A percentile compares a stretch with the other conserved stretches of the same genome.
These are phyloP conservation scores for Lordiphosa fenestrarum DNA, from an alignment of 2,888 invertebrate species.

Conservation along the genomic window DNA sequence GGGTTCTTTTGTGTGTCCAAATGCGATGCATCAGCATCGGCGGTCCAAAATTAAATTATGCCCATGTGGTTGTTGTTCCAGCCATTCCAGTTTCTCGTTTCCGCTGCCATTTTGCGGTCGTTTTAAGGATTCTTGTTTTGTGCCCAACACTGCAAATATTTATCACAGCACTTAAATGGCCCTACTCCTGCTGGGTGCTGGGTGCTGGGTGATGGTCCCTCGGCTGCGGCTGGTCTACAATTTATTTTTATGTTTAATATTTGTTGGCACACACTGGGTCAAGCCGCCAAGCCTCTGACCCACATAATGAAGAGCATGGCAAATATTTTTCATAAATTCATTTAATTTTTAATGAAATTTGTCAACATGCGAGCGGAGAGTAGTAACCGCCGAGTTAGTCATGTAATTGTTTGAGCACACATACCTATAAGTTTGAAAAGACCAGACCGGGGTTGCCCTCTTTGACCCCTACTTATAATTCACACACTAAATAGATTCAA, in stretches of 20 bases:
- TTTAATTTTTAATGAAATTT: conserved; percentile 39
- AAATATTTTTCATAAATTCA: conserved; percentile 33
- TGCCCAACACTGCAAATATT: no score
- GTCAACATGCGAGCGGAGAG: conserved; percentile 3
- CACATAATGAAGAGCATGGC: conserved; percentile 4
- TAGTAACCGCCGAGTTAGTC: conserved; percentile 5
- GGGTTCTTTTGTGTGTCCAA: conserved; percentile 46
- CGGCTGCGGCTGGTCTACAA: conserved; percentile 17
- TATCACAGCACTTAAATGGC: conserved; percentile 14
- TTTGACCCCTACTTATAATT: no score
- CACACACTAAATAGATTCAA: no score
- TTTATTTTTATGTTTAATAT: conserved; percentile 26
- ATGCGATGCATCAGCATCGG: conserved; percentile 53
- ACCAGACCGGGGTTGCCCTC: no score
- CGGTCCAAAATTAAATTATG: conserved; percentile 9
- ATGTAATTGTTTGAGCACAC: conserved; percentile 1
- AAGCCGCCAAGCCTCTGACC: conserved; percentile 18
- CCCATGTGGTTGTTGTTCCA: conserved; percentile 1
- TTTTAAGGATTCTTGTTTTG: conserved; percentile 6
- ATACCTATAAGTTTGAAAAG: no score
- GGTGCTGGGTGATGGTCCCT: conserved; percentile 10
- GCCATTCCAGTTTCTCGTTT: conserved; percentile 2
- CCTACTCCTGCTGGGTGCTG: conserved; percentile 7
- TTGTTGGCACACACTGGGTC: conserved; percentile 4
- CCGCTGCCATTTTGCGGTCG: conserved; percentile 4